Conservation (phyloP, 2,888 invertebrate species). For the Hypomecis punctinalis region DNA sequence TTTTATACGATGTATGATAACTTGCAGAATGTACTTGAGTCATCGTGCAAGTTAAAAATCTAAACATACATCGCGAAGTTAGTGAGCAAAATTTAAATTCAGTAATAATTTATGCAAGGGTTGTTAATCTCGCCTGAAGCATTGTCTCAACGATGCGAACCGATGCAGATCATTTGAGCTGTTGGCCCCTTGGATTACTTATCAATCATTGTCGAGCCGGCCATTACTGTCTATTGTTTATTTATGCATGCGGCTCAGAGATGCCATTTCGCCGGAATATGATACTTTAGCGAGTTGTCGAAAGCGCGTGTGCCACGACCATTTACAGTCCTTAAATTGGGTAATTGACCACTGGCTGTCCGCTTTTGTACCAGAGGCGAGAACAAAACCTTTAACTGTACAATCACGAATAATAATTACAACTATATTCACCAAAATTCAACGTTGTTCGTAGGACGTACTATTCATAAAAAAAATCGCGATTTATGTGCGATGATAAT, state of each 20-base stretch:
- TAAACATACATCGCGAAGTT: background rate
- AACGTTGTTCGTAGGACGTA: too few species aligned
- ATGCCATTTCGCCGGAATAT: slow-evolving; percentile 7
- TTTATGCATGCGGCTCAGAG: background rate
- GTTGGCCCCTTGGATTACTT: slow-evolving; percentile 6
- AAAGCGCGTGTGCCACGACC: slow-evolving; percentile 10
- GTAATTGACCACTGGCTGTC: slow-evolving; percentile 8
- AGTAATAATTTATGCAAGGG: background rate
- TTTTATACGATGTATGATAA: too few species aligned
- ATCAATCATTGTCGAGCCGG: slow-evolving; percentile 18
- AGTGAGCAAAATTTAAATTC: background rate
- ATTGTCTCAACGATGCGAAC: slow-evolving; percentile 7
- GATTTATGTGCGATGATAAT: too few species aligned
- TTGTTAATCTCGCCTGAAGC: background rate
- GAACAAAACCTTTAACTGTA: background rate
- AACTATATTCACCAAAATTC: too few species aligned
- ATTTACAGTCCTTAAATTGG: slow-evolving; percentile 4
- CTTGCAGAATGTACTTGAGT: too few species aligned
- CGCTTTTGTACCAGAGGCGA: background rate
- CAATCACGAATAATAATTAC: background rate
- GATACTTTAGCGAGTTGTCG: slow-evolving; percentile 17
- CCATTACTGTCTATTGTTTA: background rate
- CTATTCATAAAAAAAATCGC: too few species aligned
- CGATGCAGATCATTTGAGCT: slow-evolving; percentile 16
- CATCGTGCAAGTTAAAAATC: too few species aligned